Evolutionary conservation across 1,140 invertebrate species (phyloP), one percentile per base, ranked within the genome.

Genomic region (Drosophila kanapiae): DNA sequence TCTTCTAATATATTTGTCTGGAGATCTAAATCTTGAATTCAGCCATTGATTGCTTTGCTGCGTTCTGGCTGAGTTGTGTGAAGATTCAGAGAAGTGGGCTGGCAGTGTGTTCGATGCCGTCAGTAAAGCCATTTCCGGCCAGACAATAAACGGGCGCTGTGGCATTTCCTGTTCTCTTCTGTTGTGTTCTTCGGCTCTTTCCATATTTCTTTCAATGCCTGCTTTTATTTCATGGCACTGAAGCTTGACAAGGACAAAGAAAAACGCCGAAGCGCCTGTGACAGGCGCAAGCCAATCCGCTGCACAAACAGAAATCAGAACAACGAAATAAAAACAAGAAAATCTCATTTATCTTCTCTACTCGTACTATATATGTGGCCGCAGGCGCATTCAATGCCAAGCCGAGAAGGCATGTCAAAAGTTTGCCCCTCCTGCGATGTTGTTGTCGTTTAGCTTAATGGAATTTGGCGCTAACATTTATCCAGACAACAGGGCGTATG

Each of bases 401-500:
- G 63, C 78, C 70, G 70, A 82, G 79, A 58, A 79, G 83, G 75
- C 82, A 82, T 86, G 82, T 87, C 82, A 79, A 86, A 80, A 51
- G 51, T 70, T 74, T 76, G 65, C 65, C n/a, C 7, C 35, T 43
- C 18, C 37, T 40, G 13, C 35, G 6, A 27, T 67, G 64, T 58
- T 70, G 59, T 64, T 84, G 72, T 88, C 84, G 78, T 90, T 88
- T 90, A 84, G 82, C 80, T 90, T 88, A 88, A 88, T 88, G 87
- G 87, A 88, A 88, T 88, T 88, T 87, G 64, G 61, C 80, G 78
- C 68, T 54, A 74, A 77, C 82, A 87, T 87, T 79, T 67, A 59
- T 35, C 18, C 40, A 18, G 42, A 51, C 40, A 49, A 79, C 75
- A 70, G 29, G 56, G 59, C 84, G 84, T 84, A 75, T 80, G 80